Percentiles rank a stretch among this genome's conserved stretches.
These are phyloP conservation scores for Babylonia areolata DNA, from an alignment of 1,140 invertebrate genomes.

Conservation along the genomic window DNA sequence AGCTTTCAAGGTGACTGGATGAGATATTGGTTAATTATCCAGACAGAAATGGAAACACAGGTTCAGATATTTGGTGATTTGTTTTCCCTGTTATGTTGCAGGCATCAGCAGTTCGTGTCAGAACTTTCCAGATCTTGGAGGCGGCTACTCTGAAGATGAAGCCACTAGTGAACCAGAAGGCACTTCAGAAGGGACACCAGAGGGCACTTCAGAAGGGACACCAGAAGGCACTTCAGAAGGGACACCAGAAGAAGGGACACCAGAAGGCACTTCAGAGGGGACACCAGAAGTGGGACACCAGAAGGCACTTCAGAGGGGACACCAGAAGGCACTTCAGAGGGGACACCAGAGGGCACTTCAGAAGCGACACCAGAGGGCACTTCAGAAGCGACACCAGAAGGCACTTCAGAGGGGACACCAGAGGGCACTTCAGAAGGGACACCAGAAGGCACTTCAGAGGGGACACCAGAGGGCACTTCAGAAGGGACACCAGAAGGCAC, in stretches of 20 bases:
- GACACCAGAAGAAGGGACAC: not conserved
- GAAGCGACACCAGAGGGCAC: not conserved
- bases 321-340: not conserved
- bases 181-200: not conserved
- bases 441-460: not conserved
- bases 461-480: slow-evolving; percentile 18
- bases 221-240: not conserved
- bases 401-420: not conserved
- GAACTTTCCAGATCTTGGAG: slow-evolving; percentile 19
- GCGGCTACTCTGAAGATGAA: slow-evolving; percentile 15
- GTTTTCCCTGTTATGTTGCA: not conserved
- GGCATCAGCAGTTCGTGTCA: not conserved
- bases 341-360: not conserved
- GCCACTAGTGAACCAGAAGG: not conserved
- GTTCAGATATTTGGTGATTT: too few relatives aligned
- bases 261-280: too few relatives aligned
- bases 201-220: not conserved
- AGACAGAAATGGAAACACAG: too few relatives aligned
- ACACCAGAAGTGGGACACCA: not conserved
- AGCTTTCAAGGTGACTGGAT: too few relatives aligned
- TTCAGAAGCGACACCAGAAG: slow-evolving; percentile 18
- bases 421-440: slow-evolving; percentile 36
- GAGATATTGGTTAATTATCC: too few relatives aligned
- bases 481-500: slow-evolving; percentile 73
- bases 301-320: not conserved